These are phyloP conservation scores for Euplagia quadripunctaria DNA, from an alignment of 2,888 invertebrate genomes.

Conservation along the genomic window DNA sequence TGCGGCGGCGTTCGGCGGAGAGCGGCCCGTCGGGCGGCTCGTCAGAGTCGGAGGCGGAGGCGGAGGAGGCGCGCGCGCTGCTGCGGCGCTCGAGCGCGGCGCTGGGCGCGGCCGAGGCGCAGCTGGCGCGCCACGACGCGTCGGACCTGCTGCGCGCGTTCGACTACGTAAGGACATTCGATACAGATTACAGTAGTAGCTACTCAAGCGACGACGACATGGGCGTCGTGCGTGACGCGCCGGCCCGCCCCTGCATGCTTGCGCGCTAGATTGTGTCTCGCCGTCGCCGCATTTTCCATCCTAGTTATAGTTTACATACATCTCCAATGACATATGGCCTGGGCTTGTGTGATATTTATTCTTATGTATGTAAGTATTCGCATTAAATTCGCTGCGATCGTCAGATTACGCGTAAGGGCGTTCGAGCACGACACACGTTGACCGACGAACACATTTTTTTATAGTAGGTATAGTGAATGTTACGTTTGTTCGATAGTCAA, in stretches of 20 bases:
- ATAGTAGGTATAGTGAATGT: slow-evolving; percentile 48
- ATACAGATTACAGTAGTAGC: slow-evolving; percentile 78
- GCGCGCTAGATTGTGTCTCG: slow-evolving; percentile 79
- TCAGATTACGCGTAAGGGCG: slow-evolving; percentile 61
- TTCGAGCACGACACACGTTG: slow-evolving; percentile 41
- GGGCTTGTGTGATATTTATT: slow-evolving; percentile 81
- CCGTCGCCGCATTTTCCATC: slow-evolving; percentile 83
- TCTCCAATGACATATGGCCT: slow-evolving; percentile 82
- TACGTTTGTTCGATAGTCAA: slow-evolving; percentile 38
- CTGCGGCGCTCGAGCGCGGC: slow-evolving; percentile 89
- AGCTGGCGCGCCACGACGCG: slow-evolving; percentile 82
- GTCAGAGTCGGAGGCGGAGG: slow-evolving; percentile 88
- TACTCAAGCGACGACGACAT: slow-evolving; percentile 67
- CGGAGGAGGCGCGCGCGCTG: slow-evolving; percentile 89
- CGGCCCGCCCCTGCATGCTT: slow-evolving; percentile 75
- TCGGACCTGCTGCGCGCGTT: slow-evolving; percentile 81
- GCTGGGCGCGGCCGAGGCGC: slow-evolving; percentile 88
- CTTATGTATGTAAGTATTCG: slow-evolving; percentile 79
- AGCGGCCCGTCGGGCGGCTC: slow-evolving; percentile 73
- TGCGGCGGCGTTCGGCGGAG: slow-evolving; percentile 80
- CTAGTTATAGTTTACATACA: slow-evolving; percentile 84
- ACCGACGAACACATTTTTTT: slow-evolving; percentile 48
- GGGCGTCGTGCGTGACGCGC: slow-evolving; percentile 58
- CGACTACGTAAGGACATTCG: slow-evolving; percentile 86
- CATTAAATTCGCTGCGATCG: slow-evolving; percentile 76